Conservation (phyloP, 2,797 vertebrate species). For the Microctenopoma lineatum region DNA sequence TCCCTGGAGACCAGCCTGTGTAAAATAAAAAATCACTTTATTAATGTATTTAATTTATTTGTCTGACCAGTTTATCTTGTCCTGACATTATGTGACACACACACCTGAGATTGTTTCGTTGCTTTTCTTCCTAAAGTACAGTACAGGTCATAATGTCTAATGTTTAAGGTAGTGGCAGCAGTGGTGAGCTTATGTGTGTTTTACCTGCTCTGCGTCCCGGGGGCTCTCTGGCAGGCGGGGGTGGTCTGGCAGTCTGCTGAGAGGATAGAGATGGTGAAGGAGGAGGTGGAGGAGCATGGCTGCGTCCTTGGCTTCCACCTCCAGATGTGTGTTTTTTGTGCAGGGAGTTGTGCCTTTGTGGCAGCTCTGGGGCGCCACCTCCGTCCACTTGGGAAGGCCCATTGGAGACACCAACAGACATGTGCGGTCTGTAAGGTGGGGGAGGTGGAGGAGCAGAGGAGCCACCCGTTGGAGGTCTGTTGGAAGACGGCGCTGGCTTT, state of each 20-base stretch:
- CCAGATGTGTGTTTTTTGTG: conserved; percentile 86
- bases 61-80: too few species aligned
- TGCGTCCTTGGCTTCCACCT: conserved; percentile 79
- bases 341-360: conserved; percentile 95
- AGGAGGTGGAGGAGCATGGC: conserved; percentile 86
- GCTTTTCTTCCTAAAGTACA: too few species aligned
- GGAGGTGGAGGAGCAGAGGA: conserved; percentile 88
- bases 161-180: too few species aligned
- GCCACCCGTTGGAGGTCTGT: conserved; percentile 74
- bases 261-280: conserved; percentile 83
- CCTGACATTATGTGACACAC: too few species aligned
- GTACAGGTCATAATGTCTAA: too few species aligned
- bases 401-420: conserved; percentile 82
- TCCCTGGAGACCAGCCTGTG: too few species aligned
- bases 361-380: conserved; percentile 89
- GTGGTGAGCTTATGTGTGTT: too few species aligned
- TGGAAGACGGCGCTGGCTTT: conserved; percentile 85
- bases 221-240: conserved; percentile 92
- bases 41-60: too few species aligned
- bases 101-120: too few species aligned
- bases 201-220: conserved; percentile 91
- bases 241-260: conserved; percentile 87
- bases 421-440: conserved; percentile 88
- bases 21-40: too few species aligned
- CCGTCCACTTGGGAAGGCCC: conserved; percentile 82